Evolutionary conservation across 2,113 vertebrate genomes (phyloP).

Genomic region (Megalops atlanticus): DNA sequence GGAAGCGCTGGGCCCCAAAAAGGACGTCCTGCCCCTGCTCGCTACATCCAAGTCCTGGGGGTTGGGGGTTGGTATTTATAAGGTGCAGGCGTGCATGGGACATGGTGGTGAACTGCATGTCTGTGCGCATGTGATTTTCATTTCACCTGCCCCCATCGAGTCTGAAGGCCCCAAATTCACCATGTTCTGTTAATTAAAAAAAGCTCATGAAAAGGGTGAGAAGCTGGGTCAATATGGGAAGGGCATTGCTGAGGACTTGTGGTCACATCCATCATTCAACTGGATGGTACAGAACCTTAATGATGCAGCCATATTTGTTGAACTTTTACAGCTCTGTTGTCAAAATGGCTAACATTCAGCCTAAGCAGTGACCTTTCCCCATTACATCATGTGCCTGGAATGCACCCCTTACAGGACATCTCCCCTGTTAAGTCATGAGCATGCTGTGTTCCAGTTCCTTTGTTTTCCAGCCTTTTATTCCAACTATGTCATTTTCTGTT

Average conservation of each 20-base stretch:
- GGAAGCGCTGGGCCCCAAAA: neutral
- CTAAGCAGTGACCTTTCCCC: neutral
- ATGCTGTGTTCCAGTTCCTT: neutral
- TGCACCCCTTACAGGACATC: neutral
- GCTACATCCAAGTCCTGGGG: no score
- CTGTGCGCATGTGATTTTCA: neutral
- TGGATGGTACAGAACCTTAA: neutral
- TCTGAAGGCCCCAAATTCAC: neutral
- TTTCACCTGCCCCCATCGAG: neutral
- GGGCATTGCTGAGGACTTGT: neutral
- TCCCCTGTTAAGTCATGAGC: neutral
- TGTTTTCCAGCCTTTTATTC: neutral
- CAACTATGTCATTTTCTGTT: no score
- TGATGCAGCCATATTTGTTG: neutral
- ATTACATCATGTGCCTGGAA: neutral
- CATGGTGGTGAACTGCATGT: neutral
- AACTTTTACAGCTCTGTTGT: neutral
- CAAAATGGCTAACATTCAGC: neutral
- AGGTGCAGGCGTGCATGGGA: no score
- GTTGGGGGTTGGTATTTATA: no score
- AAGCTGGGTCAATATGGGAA: neutral
- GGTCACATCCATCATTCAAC: neutral
- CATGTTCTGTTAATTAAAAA: neutral
- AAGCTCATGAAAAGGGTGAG: neutral
- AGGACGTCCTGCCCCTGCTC: neutral